Conservation (phyloP, 1,140 invertebrate species). For the Triops cancriformis region DNA sequence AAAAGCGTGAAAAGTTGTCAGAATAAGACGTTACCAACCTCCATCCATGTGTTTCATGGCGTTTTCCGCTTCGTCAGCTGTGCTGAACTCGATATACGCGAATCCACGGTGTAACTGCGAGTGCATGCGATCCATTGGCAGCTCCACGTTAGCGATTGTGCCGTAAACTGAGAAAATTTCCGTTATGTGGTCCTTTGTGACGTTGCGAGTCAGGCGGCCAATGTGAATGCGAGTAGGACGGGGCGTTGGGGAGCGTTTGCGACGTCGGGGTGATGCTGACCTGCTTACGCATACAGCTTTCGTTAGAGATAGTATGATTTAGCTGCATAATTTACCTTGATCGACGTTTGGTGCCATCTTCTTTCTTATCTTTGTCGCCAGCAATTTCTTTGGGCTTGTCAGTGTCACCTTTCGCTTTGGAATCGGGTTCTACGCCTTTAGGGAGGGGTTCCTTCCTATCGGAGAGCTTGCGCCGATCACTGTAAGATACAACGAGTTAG, state of each 20-base stretch:
- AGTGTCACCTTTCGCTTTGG: neutral
- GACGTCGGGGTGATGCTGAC: conserved; percentile 45
- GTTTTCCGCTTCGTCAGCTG: conserved; percentile 89
- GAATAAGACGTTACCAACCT: conserved; percentile 45
- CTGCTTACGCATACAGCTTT: too few relatives aligned
- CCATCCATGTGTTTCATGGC: conserved; percentile 99
- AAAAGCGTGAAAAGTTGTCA: too few relatives aligned
- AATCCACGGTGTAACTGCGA: conserved; percentile 75
- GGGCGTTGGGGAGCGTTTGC: conserved; percentile 73
- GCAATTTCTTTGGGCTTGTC: conserved; percentile 15
- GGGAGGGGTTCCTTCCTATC: neutral
- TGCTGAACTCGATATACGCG: conserved; percentile 91
- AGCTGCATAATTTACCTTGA: neutral
- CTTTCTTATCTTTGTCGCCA: conserved; percentile 19
- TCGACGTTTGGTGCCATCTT: neutral
- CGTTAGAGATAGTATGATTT: too few relatives aligned
- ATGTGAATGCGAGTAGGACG: conserved; percentile 86
- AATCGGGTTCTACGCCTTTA: neutral
- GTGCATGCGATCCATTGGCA: conserved; percentile 78
- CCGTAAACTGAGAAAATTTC: conserved; percentile 95
- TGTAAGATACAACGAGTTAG: conserved; percentile 31
- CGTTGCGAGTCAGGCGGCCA: conserved; percentile 80
- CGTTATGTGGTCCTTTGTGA: conserved; percentile 82
- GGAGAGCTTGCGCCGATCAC: conserved; percentile 47
- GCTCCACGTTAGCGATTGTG: conserved; percentile 78